These are phyloP conservation scores for Pristiophorus japonicus DNA, from an alignment of 2,113 vertebrate genomes.

Conservation along the genomic window DNA sequence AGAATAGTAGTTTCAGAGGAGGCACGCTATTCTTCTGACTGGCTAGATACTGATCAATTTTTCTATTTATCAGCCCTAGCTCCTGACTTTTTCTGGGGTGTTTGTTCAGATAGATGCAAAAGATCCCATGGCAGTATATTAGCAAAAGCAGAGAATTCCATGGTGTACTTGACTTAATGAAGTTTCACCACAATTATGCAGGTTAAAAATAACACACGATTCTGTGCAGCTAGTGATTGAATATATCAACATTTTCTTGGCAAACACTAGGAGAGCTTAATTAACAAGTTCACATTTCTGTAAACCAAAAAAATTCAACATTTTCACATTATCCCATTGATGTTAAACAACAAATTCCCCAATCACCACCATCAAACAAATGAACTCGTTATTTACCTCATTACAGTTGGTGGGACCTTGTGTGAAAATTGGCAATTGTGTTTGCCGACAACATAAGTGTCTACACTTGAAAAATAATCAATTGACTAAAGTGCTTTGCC, in stretches of 20 bases:
- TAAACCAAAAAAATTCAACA: too few species aligned
- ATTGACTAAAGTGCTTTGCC: too few species aligned
- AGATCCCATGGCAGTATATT: not conserved
- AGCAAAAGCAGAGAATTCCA: not conserved
- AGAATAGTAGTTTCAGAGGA: too few species aligned
- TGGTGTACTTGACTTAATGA: not conserved
- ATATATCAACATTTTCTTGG: too few species aligned
- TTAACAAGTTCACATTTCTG: too few species aligned
- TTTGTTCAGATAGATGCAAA: not conserved
- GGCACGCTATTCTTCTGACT: too few species aligned
- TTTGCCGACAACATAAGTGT: not conserved
- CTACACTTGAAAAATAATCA: not conserved
- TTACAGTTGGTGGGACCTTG: not conserved
- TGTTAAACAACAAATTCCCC: too few species aligned
- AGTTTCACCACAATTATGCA: too few species aligned
- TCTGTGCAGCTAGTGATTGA: too few species aligned
- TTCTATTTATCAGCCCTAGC: not conserved
- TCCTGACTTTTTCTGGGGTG: not conserved
- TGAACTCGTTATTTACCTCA: not conserved
- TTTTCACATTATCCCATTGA: too few species aligned
- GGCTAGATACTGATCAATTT: not conserved
- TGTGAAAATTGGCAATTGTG: not conserved
- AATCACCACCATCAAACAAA: not conserved
- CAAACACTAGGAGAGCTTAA: too few species aligned
- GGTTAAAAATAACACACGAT: too few species aligned